Base-by-base conservation (phyloP, 1,140 invertebrate genomes). In the Galleria mellonella region DNA sequence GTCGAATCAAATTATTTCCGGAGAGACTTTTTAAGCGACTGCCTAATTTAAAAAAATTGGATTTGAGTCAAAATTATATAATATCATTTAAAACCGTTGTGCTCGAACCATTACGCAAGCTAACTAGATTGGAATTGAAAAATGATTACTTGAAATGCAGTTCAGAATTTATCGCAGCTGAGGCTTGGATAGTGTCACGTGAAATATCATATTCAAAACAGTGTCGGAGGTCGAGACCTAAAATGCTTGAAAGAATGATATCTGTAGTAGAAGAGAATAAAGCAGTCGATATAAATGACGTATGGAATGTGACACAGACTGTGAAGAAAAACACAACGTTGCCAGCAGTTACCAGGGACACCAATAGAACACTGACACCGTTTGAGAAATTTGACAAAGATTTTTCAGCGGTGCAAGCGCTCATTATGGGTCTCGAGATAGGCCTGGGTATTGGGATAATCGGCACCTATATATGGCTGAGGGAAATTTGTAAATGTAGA, bases 11-110 rank as follows among this genome's bases (percentile, higher is more conserved):
- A 45, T 63, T 66, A 11, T 56, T 89, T 32, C 75, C 79, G 0
- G 55, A 73, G 3, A 64, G 81, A 33, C 37, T 86, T 5, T 88
- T 89, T 41, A 75, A 46, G 6, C 56, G 83, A 43, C 32, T 88
- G 31, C 87, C 87, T 13, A 87, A 86, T 51, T 59, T 89, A 37
- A 76, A 67, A 55, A 74, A 79, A 46, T 53, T 89, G 43, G 86
- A 88, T 63, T 49, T 89, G 27, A 87, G 84, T 17, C 76, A 85
- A 46, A 89, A 89, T 47, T 84, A 84, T 41, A 60, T 88, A 33
- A 69, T 83, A 3, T 67, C 72, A n/a, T 43, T 89, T 8, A 72
- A 64, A 29, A 56, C 73, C 8, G 63, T 74, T n/a, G 56, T 83
- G 4, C 47, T 89, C 7, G 51, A 60, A 40, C 81, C 81, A 3